Evolutionary conservation across 2,888 invertebrate species (phyloP), one percentile per base, ranked within the genome.

Genomic region (Eupeodes latifasciatus): DNA sequence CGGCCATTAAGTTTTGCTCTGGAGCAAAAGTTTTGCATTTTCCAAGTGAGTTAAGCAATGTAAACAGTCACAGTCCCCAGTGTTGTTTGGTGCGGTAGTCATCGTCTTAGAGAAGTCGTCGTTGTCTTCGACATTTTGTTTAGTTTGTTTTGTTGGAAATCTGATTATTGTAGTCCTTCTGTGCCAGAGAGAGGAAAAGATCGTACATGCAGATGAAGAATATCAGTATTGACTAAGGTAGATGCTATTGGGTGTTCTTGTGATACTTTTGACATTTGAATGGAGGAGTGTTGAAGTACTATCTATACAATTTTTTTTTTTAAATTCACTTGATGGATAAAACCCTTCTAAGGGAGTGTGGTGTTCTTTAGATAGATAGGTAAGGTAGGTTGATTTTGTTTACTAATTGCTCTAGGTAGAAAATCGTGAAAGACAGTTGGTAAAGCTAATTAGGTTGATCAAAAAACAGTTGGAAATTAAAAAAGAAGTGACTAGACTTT

Each of bases 181-280:
- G 47, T 40, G 34, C 62, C 4, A 11, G 14, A 51, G 49, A 14
- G 14, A 51, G 49, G 14, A 67, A 81, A 62, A 77, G 77, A 77
- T 72, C 49, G 14, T 27, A 11, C 69, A n/a, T 72, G 55, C 14
- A 81, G 83, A 83, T 86, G 67, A 36, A 61, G 72, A 74, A 67
- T 27, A 27, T 27, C 19, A 69, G 64, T 16, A 76, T 2, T 2
- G 27, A 64, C 72, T 86, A 87, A 27, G 27, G 2, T 27, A 27
- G 76, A 87, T 84, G 55, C 79, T 74, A 61, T 76, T 87, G 75
- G 83, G 71, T 76, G 75, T 76, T 83, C 79, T 74, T 62, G 74
- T 44, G 79, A 87, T 80, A 66, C 76, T 66, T 83, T 80, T 87
- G 86, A 87, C 86, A 87, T 79, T 83, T 87, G 86, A 87, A 87